A percentile compares a stretch with the other conserved stretches of the same genome.
phyloP scores from a whole-genome alignment of 2,888 invertebrate genomes.

The Endotricha flammealis region DNA sequence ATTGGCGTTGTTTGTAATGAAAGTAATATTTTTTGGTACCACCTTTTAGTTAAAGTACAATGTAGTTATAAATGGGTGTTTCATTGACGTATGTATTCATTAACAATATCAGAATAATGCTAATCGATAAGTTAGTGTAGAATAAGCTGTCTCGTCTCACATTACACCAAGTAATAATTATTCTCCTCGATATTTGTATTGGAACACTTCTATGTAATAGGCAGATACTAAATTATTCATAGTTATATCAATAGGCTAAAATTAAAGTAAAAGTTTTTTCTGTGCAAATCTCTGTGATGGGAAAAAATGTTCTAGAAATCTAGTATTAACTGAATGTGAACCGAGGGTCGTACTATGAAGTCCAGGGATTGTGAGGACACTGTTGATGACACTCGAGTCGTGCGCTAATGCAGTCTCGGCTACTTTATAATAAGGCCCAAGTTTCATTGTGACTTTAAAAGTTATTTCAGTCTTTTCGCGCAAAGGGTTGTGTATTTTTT shows the following conservation, averaged over 20 bases:
- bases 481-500: constrained; percentile 78
- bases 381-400: too few species aligned
- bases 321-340: constrained; percentile 70
- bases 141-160: constrained; percentile 69
- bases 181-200: constrained; percentile 61
- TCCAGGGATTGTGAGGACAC: constrained; percentile 16
- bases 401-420: constrained; percentile 3
- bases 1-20: constrained; percentile 65
- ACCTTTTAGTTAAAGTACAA: constrained; percentile 78
- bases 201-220: constrained; percentile 61
- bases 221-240: constrained; percentile 66
- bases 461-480: constrained; percentile 77
- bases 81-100: constrained; percentile 60
- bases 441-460: constrained; percentile 65
- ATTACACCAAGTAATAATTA: constrained; percentile 60
- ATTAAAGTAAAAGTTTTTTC: constrained; percentile 54
- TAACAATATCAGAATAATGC: constrained; percentile 61
- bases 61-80: constrained; percentile 67
- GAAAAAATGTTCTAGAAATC: constrained; percentile 70
- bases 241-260: constrained; percentile 73
- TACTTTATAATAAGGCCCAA: constrained; percentile 34
- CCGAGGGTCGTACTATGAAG: constrained; percentile 46
- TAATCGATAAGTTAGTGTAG: constrained; percentile 66
- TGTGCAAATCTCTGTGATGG: constrained; percentile 75
- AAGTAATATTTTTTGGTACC: constrained; percentile 73